Evolutionary conservation across 2,888 invertebrate genomes (phyloP), one percentile per base, ranked within the genome.

Genomic region (Drosophila cognata): DNA sequence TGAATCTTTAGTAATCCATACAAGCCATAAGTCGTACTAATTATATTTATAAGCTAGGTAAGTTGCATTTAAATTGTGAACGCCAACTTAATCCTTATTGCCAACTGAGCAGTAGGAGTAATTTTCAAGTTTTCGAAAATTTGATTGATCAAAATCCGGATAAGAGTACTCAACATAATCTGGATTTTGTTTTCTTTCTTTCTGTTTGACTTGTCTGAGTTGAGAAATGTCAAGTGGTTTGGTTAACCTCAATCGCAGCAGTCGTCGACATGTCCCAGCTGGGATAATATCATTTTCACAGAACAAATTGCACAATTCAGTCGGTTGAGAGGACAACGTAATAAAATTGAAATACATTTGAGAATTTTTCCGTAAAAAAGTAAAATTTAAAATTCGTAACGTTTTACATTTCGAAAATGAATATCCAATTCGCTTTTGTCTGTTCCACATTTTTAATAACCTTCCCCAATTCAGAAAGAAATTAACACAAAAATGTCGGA

Each of bases 221-320:
- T 11, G 11, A 43, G 5, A 1, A 43, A 21, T 11, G 2, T 33
- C 36, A 52, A 70, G 43, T 65, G 46, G 43, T 48, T 56, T 29
- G 38, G 8, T 36, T 16, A 7, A 25, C 28, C 35, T 6, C 13
- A 29, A 41, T 75, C 77, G 41, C 4, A 74, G 75, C 31, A 74
- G 65, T 29, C 61, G 18, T 43, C 25, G 36, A 46, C 1, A 50
- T 29, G 31, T 41, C 25, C 1, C 18, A 59, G n/a, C 18, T 48
- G 25, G n/a, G 8, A 4, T 33, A 38, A n/a, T 25, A 7, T 61
- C 69, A 88, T 61, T 77, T 36, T 59, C 64, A 60, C 73, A 74
- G 29, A 71, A 67, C 65, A 72, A 56, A 74, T 83, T 74, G 72
- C 75, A 73, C 77, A 59, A 68, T 83, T 83, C 88, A 79, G 81